Conservation (phyloP, 92 coral and sea anemone genomes). For the Epizoanthus ramosus region DNA sequence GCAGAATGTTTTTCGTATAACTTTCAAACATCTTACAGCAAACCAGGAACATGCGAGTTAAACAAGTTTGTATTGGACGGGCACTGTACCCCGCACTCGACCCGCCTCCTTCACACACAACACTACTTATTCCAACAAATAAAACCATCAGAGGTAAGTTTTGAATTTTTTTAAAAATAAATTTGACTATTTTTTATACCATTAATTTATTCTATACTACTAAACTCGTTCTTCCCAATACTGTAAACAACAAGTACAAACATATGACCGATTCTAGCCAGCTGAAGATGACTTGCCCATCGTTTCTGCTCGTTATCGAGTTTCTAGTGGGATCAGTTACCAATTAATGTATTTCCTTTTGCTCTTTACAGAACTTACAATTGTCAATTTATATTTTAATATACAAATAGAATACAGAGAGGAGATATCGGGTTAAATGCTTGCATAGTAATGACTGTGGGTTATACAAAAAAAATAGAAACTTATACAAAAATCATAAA, state of each 20-base stretch:
- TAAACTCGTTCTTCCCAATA: background rate
- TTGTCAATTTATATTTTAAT: background rate
- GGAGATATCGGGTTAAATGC: background rate
- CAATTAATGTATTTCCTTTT: background rate
- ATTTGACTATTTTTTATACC: background rate
- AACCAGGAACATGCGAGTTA: conserved; percentile 1
- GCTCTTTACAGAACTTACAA: background rate
- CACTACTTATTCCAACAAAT: background rate
- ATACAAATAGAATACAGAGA: background rate
- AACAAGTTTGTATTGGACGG: background rate
- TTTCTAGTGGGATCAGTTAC: background rate
- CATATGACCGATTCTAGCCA: too few species aligned
- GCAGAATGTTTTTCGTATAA: conserved; percentile 49
- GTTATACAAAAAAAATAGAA: too few species aligned
- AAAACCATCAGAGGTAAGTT: conserved; percentile 14
- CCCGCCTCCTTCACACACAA: background rate
- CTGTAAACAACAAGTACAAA: background rate
- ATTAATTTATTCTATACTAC: background rate
- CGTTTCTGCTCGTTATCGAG: background rate
- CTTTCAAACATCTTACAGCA: conserved; percentile 17
- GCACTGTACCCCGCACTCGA: background rate
- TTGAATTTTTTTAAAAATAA: too few species aligned
- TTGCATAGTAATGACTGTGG: too few species aligned
- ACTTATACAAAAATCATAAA: too few species aligned
- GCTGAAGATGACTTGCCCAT: background rate